phyloP scores from a whole-genome alignment of 2,797 vertebrate genomes.

The Cirrhinus mrigala region DNA sequence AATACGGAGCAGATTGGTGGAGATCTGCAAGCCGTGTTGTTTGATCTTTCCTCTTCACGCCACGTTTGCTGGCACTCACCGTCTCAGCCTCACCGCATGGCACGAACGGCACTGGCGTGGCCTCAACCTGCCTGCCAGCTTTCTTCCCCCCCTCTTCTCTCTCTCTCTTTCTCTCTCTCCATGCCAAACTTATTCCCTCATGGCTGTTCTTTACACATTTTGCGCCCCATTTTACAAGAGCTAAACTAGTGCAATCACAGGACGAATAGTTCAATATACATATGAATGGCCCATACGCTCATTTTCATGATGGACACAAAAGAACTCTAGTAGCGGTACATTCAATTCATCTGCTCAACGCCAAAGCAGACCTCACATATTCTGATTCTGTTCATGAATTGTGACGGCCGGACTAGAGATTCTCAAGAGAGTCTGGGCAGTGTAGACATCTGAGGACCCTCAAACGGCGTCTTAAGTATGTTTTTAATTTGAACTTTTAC shows the following conservation, averaged over 20 bases:
- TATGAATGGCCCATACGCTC: constrained; percentile 43
- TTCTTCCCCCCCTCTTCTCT: constrained; percentile 64
- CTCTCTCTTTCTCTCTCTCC: constrained; percentile 71
- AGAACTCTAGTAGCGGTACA: constrained; percentile 71
- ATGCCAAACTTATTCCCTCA: constrained; percentile 80
- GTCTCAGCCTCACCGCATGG: constrained; percentile 82
- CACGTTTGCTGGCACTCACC: constrained; percentile 83
- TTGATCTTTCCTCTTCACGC: constrained; percentile 87
- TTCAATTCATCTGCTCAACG: constrained; percentile 63
- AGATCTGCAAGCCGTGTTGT: constrained; percentile 88
- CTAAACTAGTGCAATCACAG: constrained; percentile 76
- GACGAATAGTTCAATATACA: constrained; percentile 74
- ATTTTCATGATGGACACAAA: constrained; percentile 64
- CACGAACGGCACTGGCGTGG: constrained; percentile 83
- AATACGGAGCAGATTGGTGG: constrained; percentile 88
- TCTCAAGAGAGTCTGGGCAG: background rate
- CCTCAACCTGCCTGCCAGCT: constrained; percentile 84
- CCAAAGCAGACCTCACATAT: constrained; percentile 68
- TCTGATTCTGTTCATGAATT: constrained; percentile 54
- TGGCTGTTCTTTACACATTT: constrained; percentile 76
- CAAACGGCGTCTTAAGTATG: background rate
- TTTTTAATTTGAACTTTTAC: background rate
- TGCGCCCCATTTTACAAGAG: constrained; percentile 79
- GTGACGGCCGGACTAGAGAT: background rate
- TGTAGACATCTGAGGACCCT: background rate